Evolutionary conservation across 2,797 vertebrate species (phyloP), one percentile per base, ranked within the genome.

Genomic region (Microctenopoma stevenorrisi): DNA sequence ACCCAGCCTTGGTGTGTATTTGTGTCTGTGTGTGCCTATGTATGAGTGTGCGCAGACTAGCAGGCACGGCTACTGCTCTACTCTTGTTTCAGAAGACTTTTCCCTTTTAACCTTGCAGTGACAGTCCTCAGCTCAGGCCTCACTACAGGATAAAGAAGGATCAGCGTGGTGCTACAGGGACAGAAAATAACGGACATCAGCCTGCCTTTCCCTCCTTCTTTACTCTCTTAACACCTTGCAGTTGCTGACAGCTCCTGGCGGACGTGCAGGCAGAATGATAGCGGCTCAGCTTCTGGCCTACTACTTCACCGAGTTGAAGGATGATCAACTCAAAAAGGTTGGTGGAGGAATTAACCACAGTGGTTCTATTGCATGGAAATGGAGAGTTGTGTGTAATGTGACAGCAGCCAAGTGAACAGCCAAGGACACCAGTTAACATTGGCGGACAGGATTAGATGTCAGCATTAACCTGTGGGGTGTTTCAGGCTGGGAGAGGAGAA

Each of bases 281-380:
- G 97, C 97, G 43, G 97, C 97, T 68, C 97, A 98, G 95, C 96
- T 98, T 69, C 92, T 98, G 90, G 97, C 97, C 85, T 98, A 98
- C 93, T 98, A 96, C 94, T 98, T 98, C 93, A 98, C 97, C 3
- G 96, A 98, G 92, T 84, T 98, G 81, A 98, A 98, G 93, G 96
- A 97, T 95, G 97, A 98, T 78, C 96, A 98, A 83, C 92, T 96
- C 90, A 98, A 98, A 89, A 98, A 98, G 97, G 97, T 95, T 92
- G 91, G 93, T 73, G 60, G 12, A 3, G 22, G 13, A 26, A 42
- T 15, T n/a, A 4, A 9, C 44, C 5, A 14, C 51, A 6, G 4
- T 13, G 30, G 30, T 38, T 10, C 26, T 35, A 48, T 13, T 38
- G 50, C 64, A 35, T n/a, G 15, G 52, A 6, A n/a, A 37, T n/a